These are phyloP conservation scores for Ctenomys sociabilis DNA, from an alignment of 2,113 vertebrate species.

Conservation along the genomic window DNA sequence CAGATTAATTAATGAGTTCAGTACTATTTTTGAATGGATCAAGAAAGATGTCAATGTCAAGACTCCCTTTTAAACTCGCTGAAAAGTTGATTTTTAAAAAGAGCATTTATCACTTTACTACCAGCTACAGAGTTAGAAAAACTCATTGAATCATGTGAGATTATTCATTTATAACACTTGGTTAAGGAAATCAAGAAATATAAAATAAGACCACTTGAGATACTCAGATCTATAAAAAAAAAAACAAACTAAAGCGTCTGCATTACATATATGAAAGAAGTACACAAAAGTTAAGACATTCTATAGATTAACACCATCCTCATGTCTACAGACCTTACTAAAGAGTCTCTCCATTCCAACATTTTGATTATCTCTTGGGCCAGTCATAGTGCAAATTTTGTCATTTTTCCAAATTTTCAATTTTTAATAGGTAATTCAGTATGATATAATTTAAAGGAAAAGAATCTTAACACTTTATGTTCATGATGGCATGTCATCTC, in stretches of 20 bases:
- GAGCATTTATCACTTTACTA: neutral
- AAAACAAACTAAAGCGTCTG: conserved; percentile 41
- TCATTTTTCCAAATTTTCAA: conserved; percentile 56
- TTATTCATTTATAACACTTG: neutral
- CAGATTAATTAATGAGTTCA: conserved; percentile 3
- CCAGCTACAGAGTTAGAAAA: conserved; percentile 1
- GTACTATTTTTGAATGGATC: conserved; percentile 45
- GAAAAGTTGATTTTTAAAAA: conserved; percentile 36
- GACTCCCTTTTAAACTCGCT: neutral
- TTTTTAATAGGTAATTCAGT: conserved; percentile 52
- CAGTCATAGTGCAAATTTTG: conserved; percentile 33
- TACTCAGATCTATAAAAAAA: neutral
- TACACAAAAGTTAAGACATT: neutral
- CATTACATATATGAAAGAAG: neutral
- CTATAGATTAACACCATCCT: neutral
- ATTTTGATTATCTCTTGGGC: conserved; percentile 20
- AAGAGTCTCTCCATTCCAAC: neutral
- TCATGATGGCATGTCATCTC: conserved; percentile 20
- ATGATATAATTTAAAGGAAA: conserved; percentile 26
- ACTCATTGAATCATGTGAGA: neutral
- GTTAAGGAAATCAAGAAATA: conserved; percentile 16
- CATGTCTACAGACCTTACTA: neutral
- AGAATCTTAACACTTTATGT: conserved; percentile 4
- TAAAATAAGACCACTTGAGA: neutral
- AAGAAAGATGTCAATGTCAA: conserved; percentile 35